Conservation (phyloP, 53 echinoderm and acorn worm genomes). For the Antedon mediterranea region DNA sequence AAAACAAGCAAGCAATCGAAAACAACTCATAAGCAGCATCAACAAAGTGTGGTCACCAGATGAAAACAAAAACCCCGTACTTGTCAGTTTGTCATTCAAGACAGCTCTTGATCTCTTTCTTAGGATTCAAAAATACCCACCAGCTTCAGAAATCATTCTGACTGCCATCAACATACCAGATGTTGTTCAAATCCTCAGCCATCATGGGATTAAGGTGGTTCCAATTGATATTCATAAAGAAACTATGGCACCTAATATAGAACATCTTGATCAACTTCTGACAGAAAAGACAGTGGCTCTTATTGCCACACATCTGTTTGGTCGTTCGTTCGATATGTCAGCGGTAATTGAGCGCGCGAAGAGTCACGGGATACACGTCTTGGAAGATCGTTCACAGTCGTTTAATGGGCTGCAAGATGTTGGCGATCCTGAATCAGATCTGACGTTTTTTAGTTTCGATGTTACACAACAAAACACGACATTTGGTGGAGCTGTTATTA, state of each 20-base stretch:
- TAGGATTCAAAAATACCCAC: slow-evolving; percentile 66
- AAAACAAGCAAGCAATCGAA: not conserved
- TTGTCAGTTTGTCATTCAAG: slow-evolving; percentile 60
- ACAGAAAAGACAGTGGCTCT: slow-evolving; percentile 54
- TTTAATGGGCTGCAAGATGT: slow-evolving; percentile 42
- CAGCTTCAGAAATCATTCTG: slow-evolving; percentile 72
- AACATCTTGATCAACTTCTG: slow-evolving; percentile 42
- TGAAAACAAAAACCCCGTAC: slow-evolving; percentile 12
- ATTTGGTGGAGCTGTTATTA: slow-evolving; percentile 59
- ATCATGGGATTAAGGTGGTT: slow-evolving; percentile 62
- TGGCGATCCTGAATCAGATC: slow-evolving; percentile 55
- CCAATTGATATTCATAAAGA: slow-evolving; percentile 54
- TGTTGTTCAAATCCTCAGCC: slow-evolving; percentile 38
- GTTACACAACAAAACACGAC: slow-evolving; percentile 52
- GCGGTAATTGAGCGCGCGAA: slow-evolving; percentile 40
- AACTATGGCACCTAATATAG: slow-evolving; percentile 41
- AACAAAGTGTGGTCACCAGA: slow-evolving; percentile 4
- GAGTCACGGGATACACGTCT: slow-evolving; percentile 34
- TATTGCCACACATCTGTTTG: slow-evolving; percentile 64
- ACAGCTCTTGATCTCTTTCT: slow-evolving; percentile 74
- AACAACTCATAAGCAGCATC: not conserved
- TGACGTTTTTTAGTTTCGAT: slow-evolving; percentile 76
- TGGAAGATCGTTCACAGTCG: slow-evolving; percentile 75
- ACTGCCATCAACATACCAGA: slow-evolving; percentile 66
- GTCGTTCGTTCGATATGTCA: slow-evolving; percentile 47